Evolutionary conservation across 2,888 invertebrate species (phyloP), one percentile per base, ranked within the genome.

Genomic region (Invenusta paracnida): DNA sequence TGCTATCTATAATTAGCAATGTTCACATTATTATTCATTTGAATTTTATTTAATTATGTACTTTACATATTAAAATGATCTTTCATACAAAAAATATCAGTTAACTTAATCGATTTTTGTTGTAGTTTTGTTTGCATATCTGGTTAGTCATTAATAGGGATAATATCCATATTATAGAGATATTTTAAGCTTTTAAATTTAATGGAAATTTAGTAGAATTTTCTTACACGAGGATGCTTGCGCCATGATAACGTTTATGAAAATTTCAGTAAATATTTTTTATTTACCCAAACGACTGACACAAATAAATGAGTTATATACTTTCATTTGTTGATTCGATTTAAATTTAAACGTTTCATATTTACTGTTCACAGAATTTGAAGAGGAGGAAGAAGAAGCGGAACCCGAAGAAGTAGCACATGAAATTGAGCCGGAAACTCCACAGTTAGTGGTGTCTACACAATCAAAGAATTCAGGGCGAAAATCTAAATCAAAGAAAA

Each of bases 291-390:
- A n/a, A n/a, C n/a, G n/a, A n/a, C n/a, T n/a, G n/a, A n/a, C n/a
- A n/a, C n/a, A n/a, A n/a, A n/a, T n/a, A n/a, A n/a, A n/a, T n/a
- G n/a, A n/a, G n/a, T n/a, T n/a, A n/a, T n/a, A n/a, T n/a, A n/a
- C n/a, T n/a, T n/a, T n/a, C n/a, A n/a, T n/a, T n/a, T n/a, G 25
- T 84, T 81, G 27, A 84, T 17, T 17, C 17, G 79, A n/a, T 84
- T 5, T 83, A 81, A 81, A 25, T 84, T 13, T 88, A 88, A 0
- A 87, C 85, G 0, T 87, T 86, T 29, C 88, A 88, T n/a, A 88
- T 88, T 2, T 87, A 87, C 0, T 87, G n/a, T n/a, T n/a, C n/a
- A n/a, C n/a, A 87, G 73, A 89, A 88, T 1, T 88, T 88, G 28
- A 88, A 88, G 66, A 86, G 86, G 27, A 82, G 0, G 25, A 83